phyloP scores from a whole-genome alignment of 2,113 vertebrate genomes.

The Hoplias malabaricus region DNA sequence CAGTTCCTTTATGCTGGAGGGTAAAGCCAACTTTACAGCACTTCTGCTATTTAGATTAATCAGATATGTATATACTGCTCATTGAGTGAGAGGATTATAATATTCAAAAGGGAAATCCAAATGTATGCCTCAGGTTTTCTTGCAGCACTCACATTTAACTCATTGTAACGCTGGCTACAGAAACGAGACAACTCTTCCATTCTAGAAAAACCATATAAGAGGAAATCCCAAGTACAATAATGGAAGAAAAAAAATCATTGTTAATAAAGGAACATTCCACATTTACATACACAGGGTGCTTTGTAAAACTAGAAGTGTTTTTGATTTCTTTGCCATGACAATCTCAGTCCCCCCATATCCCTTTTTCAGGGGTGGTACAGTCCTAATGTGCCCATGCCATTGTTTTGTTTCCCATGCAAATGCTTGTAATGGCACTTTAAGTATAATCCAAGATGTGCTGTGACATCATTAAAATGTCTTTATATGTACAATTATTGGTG shows the following conservation, averaged over 20 bases:
- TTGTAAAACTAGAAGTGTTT: slow-evolving; percentile 44
- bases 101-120: slow-evolving; percentile 42
- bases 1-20: slow-evolving; percentile 1
- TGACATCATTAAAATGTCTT: slow-evolving; percentile 54
- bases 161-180: not conserved
- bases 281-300: slow-evolving; percentile 52
- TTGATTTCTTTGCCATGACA: slow-evolving; percentile 67
- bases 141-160: slow-evolving; percentile 20
- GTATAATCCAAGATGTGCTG: slow-evolving; percentile 57
- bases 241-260: not conserved
- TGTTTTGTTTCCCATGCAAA: slow-evolving; percentile 68
- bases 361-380: slow-evolving; percentile 52
- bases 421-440: slow-evolving; percentile 72
- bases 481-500: slow-evolving; percentile 37
- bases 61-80: slow-evolving; percentile 56
- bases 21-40: slow-evolving; percentile 24
- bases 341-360: slow-evolving; percentile 55
- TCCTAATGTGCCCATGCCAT: slow-evolving; percentile 58
- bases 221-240: slow-evolving; percentile 3
- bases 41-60: not conserved
- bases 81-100: slow-evolving; percentile 51
- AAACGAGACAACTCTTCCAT: not conserved
- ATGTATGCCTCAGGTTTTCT: slow-evolving; percentile 48
- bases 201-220: not conserved
- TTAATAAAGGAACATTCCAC: slow-evolving; percentile 46